Percentiles rank a stretch among this genome's conserved stretches.
These are phyloP conservation scores for Synergus japonicus DNA, from an alignment of 2,888 invertebrate genomes.

Conservation along the genomic window DNA sequence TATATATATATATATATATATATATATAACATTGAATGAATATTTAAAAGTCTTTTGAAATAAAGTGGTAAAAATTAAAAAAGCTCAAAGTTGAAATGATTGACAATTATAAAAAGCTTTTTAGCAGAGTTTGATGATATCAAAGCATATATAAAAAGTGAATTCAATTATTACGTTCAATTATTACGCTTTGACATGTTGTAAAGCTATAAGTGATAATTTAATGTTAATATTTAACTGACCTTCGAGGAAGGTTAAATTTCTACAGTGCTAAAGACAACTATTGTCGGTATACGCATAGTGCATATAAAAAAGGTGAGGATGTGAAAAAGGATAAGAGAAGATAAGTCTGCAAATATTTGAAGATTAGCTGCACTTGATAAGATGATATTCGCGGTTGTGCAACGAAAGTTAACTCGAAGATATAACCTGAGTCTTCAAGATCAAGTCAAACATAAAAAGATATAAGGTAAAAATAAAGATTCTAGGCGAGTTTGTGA, in stretches of 20 bases:
- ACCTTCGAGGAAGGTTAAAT: conserved; percentile 1
- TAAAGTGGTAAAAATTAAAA: not conserved
- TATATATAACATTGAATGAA: too few species aligned
- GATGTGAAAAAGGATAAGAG: conserved; percentile 12
- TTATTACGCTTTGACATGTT: too few species aligned
- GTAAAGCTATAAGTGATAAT: not conserved
- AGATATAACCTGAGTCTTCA: not conserved
- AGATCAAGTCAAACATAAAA: conserved; percentile 26
- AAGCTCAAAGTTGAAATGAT: conserved; percentile 32
- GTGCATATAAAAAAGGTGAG: conserved; percentile 6
- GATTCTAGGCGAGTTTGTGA: not conserved
- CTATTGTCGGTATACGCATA: not conserved
- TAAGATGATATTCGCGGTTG: conserved; percentile 53
- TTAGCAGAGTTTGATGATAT: too few species aligned
- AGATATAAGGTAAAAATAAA: not conserved
- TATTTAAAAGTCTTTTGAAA: too few species aligned
- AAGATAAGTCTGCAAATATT: conserved; percentile 64
- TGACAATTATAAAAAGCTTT: conserved; percentile 37
- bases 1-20: too few species aligned
- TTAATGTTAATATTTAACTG: not conserved
- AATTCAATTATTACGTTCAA: too few species aligned
- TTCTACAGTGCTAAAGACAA: not conserved
- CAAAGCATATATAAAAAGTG: conserved; percentile 23
- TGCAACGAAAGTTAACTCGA: conserved; percentile 50
- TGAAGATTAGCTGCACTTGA: conserved; percentile 61